These are phyloP conservation scores for Charina bottae DNA, from an alignment of 2,113 vertebrate species.

Conservation along the genomic window DNA sequence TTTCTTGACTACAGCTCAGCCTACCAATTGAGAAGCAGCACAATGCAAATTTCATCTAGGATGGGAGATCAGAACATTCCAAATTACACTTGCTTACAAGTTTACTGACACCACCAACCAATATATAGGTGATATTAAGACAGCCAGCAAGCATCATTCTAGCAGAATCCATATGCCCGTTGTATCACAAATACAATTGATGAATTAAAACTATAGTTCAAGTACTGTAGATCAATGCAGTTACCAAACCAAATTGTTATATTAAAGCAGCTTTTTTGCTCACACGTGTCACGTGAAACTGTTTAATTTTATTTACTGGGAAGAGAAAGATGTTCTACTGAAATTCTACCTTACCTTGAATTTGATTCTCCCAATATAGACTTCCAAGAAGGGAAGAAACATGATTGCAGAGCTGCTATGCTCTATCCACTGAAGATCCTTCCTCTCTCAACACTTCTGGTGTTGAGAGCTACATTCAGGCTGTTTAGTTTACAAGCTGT, in stretches of 20 bases:
- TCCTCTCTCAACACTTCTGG: neutral
- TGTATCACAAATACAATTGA: neutral
- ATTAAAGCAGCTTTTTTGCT: neutral
- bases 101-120: neutral
- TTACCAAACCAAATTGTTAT: neutral
- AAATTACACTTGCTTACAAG: neutral
- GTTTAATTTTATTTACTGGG: neutral
- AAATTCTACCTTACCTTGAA: constrained; percentile 57
- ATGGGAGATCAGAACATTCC: neutral
- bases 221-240: neutral
- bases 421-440: neutral
- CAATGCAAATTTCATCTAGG: neutral
- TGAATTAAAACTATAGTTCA: neutral
- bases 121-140: neutral
- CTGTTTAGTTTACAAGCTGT: constrained; percentile 68
- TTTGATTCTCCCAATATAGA: constrained; percentile 6
- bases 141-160: neutral
- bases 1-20: neutral
- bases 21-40: neutral
- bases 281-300: neutral
- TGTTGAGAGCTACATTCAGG: neutral
- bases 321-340: neutral
- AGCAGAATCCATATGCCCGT: neutral
- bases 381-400: neutral
- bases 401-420: neutral